Percentiles rank a stretch among this genome's conserved stretches.
phyloP scores from a whole-genome alignment of 2,797 vertebrate genomes.

The Alcedo atthis region DNA sequence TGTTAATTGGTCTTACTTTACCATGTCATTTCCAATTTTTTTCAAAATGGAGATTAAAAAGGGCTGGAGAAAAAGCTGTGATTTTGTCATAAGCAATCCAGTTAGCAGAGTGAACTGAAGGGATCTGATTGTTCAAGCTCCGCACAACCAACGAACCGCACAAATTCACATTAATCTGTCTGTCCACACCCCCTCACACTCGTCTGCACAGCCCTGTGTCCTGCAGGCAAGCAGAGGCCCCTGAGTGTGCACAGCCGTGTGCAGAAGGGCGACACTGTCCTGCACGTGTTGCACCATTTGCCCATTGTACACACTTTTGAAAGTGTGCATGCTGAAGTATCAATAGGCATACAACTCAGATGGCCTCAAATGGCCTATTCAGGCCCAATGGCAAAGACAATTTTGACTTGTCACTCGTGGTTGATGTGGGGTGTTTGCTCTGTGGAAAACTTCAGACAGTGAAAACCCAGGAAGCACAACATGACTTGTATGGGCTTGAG shows the following conservation, averaged over 20 bases:
- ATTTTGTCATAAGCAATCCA: slow-evolving; percentile 68
- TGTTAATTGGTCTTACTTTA: slow-evolving; percentile 66
- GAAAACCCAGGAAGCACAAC: neutral
- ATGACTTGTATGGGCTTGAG: too few relatives aligned
- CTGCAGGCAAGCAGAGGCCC: neutral
- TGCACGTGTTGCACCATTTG: neutral
- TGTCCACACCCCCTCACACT: neutral
- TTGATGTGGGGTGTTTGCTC: neutral
- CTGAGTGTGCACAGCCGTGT: accelerated
- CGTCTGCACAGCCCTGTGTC: neutral
- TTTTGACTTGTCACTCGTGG: neutral
- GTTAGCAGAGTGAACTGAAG: slow-evolving; percentile 22
- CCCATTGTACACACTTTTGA: neutral
- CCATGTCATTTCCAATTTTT: slow-evolving; percentile 63
- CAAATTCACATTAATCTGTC: slow-evolving; percentile 45
- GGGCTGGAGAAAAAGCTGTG: slow-evolving; percentile 48
- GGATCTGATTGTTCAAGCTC: slow-evolving; percentile 40
- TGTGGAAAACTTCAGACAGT: neutral
- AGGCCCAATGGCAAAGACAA: accelerated
- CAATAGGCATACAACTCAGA: accelerated
- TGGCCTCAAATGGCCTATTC: neutral
- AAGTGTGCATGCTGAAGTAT: accelerated
- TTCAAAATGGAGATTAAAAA: slow-evolving; percentile 61
- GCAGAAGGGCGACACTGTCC: neutral
- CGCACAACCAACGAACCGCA: neutral